Evolutionary conservation across 2,888 invertebrate genomes (phyloP).

Genomic region (Cactoblastis cactorum): DNA sequence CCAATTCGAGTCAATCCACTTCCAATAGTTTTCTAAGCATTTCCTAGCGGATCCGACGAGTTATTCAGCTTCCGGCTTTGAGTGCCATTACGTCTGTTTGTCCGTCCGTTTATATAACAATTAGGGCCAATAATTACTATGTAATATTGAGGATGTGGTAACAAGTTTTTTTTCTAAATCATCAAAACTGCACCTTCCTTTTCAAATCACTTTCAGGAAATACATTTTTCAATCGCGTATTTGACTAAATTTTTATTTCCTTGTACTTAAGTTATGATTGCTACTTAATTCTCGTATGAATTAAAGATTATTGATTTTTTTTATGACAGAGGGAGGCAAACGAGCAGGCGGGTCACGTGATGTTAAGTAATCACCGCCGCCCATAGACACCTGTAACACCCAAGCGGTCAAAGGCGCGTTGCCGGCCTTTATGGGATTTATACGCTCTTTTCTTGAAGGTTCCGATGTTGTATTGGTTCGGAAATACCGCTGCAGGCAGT

Average conservation of each 20-base stretch:
- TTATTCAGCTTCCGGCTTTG: slow-evolving; percentile 25
- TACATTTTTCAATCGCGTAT: neutral
- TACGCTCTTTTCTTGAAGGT: too few relatives aligned
- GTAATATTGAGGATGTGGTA: neutral
- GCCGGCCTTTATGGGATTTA: too few relatives aligned
- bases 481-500: too few relatives aligned
- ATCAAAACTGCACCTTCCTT: neutral
- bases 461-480: too few relatives aligned
- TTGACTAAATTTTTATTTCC: neutral
- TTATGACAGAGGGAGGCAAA: too few relatives aligned
- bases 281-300: too few relatives aligned
- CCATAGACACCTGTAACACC: too few relatives aligned
- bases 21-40: slow-evolving; percentile 31
- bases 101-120: slow-evolving; percentile 9
- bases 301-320: too few relatives aligned
- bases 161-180: neutral
- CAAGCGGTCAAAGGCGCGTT: too few relatives aligned
- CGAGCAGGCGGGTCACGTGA: too few relatives aligned
- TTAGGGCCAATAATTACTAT: slow-evolving; percentile 6
- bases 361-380: too few relatives aligned
- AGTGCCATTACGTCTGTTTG: slow-evolving; percentile 12
- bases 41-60: slow-evolving; percentile 25
- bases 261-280: neutral
- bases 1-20: neutral
- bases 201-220: neutral